Evolutionary conservation across 1,140 invertebrate genomes (phyloP).

Genomic region (Ceratina japonica): DNA sequence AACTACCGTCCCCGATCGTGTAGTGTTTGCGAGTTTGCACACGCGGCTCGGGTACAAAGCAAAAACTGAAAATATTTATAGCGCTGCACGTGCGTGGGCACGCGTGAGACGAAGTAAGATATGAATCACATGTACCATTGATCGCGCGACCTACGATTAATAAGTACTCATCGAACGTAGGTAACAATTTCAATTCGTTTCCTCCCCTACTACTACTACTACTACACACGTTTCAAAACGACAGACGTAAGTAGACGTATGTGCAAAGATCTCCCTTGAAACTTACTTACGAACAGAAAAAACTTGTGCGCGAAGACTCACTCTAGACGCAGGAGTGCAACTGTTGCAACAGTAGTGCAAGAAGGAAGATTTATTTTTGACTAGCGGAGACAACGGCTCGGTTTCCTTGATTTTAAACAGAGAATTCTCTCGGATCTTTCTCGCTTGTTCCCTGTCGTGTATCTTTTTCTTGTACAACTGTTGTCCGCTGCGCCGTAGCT

Average conservation of each 20-base stretch:
- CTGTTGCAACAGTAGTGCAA: constrained; percentile 81
- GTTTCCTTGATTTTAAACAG: constrained; percentile 81
- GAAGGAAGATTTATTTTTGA: constrained; percentile 73
- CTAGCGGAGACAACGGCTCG: constrained; percentile 69
- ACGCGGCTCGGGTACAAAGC: neutral
- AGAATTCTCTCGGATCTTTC: constrained; percentile 75
- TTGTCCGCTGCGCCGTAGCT: constrained; percentile 76
- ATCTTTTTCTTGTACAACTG: constrained; percentile 66
- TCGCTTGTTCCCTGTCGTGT: constrained; percentile 71
- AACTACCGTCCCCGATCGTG: neutral
- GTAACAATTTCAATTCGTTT: too few species aligned
- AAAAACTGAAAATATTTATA: constrained; percentile 49
- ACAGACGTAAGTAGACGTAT: too few species aligned
- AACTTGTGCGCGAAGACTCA: constrained; percentile 72
- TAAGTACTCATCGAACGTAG: too few species aligned
- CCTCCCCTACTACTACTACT: neutral
- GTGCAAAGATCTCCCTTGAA: constrained; percentile 7
- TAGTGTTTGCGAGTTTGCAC: constrained; percentile 1
- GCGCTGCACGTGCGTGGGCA: constrained; percentile 6
- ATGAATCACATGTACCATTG: too few species aligned
- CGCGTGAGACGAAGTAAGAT: neutral
- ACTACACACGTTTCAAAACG: neutral
- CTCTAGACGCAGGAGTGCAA: constrained; percentile 82
- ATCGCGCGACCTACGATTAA: too few species aligned
- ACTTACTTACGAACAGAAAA: neutral